Evolutionary conservation across 2,113 vertebrate genomes (phyloP), one percentile per base, ranked within the genome.

Genomic region (Phalacrocorax carbo): DNA sequence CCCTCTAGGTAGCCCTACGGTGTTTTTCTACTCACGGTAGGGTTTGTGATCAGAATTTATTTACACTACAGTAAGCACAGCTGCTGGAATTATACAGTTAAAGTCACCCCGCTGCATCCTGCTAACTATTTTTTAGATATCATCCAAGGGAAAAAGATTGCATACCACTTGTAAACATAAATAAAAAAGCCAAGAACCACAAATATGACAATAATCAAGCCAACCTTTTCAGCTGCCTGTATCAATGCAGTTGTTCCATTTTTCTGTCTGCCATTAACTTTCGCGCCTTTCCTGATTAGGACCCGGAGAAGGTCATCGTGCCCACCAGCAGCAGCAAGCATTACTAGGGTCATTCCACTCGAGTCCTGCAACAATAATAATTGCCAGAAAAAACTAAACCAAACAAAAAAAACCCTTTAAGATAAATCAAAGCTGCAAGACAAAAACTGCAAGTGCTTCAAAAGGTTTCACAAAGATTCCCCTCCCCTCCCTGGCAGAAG

Each of bases 171-270:
- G 58, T 36, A 51, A 60, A 73, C 1, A 0, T 11, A 38, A 88
- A 40, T 40, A 51, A 60, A 70, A 72, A 18, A 87, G 46, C 6
- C 14, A 61, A 73, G 70, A 78, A 54, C 10, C n/a, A 87, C 25
- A 76, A 81, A 71, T 3, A 69, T 0, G 12, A 57, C 32, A 20
- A n/a, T 20, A 70, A 86, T 18, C 27, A 61, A 58, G 55, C 96
- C 15, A 38, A 99, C 99, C 99, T 99, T 99, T 81, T 99, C 99
- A 26, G 99, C 99, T 3, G 99, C 99, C 2, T 99, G 99, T 97
- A 99, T 99, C 68, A 99, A 97, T 3, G 99, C 99, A 0, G 99
- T 99, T 68, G 99, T 99, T 76, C 99, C 99, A 11, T 99, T 99
- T 94, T 98, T 99, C 97, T 99, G 99, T 46, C 98, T 98, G 3